A percentile compares a stretch with the other conserved stretches of the same genome.
Evolutionary conservation across 2,888 invertebrate species (phyloP).

Genomic region (Acrobasis suavella): DNA sequence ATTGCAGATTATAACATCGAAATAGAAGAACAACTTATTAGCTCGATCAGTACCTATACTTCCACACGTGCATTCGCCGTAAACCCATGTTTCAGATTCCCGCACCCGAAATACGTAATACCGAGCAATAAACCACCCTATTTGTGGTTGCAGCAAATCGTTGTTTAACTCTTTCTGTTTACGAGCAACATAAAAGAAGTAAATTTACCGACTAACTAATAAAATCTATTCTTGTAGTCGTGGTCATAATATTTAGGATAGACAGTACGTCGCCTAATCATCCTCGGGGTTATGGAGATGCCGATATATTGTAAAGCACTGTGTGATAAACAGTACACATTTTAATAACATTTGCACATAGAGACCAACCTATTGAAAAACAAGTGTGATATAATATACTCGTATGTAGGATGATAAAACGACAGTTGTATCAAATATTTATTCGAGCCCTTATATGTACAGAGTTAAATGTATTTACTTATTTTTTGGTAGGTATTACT

Average conservation of each 20-base stretch:
- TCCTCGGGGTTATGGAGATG: conserved; percentile 28
- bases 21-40: background rate
- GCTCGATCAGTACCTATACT: conserved; percentile 3
- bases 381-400: no score
- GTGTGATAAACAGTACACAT: no score
- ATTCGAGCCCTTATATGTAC: no score
- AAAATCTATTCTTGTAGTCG: conserved; percentile 57
- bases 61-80: conserved; percentile 10
- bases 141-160: conserved; percentile 67
- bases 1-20: no score
- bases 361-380: no score
- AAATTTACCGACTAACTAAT: conserved; percentile 57
- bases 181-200: conserved; percentile 62
- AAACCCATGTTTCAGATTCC: conserved; percentile 15
- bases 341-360: no score
- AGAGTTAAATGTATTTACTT: no score
- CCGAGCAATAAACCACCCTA: conserved; percentile 50
- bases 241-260: background rate
- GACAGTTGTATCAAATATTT: no score
- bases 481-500: no score
- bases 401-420: no score
- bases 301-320: background rate
- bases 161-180: conserved; percentile 70
- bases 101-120: conserved; percentile 35
- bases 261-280: conserved; percentile 2